Evolutionary conservation across 2,113 vertebrate species (phyloP), one percentile per base, ranked within the genome.

Genomic region (Erythrolamprus reginae): DNA sequence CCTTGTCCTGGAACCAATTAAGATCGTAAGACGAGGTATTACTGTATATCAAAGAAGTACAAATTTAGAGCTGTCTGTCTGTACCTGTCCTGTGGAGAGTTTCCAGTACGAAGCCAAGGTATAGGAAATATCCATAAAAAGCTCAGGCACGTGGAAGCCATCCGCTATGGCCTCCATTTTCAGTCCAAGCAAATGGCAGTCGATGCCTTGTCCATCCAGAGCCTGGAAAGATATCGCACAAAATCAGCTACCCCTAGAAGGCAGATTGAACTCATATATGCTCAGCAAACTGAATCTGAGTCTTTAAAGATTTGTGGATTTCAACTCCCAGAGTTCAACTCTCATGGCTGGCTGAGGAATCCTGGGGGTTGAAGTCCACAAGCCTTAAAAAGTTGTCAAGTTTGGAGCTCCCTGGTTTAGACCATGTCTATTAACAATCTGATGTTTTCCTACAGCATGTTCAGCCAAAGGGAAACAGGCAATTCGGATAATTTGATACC

Each of bases 111-210:
- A 98, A 2, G 98, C 98, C 84, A 98, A 92, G 19, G 98, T 98
- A 17, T 97, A 98, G 0, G 97, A 97, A 0, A 98, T 98, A 88
- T 98, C 98, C 98, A 98, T 98, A 94, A 98, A 98, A 55, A 98
- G 92, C 84, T 97, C 96, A 12, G 98, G 98, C 24, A 98, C 96
- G 15, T 97, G 98, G 90, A 96, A 93, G 50, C 98, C 98, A 42
- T 98, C 96, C 87, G 97, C 96, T 15, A 98, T 98, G 89, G 98
- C 97, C 95, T 98, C 97, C 84, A 98, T 95, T 93, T 98, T 98
- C 83, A 98, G 95, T 1, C 97, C 98, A 94, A 98, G 94, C 94
- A 98, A 95, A 95, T 98, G 97, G 10, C 95, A 95, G 92, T 98
- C 98, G 1, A 98, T 96, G 38, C 96, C 97, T 61, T 97, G 96